Evolutionary conservation across 2,113 vertebrate genomes (phyloP), one percentile per base, ranked within the genome.

Genomic region (Puma concolor): DNA sequence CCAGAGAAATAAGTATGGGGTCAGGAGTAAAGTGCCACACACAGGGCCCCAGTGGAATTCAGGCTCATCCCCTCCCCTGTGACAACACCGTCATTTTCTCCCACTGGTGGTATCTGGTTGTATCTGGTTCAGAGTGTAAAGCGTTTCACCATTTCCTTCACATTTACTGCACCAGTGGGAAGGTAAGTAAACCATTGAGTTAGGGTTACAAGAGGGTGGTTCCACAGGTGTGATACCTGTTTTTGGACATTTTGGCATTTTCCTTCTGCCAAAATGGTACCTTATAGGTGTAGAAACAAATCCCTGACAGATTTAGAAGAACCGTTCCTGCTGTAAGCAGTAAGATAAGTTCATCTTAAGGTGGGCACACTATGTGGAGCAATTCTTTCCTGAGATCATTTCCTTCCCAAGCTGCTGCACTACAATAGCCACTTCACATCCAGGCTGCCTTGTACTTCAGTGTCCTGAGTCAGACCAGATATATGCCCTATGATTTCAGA

Each of bases 361-460:
- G 52, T 72, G 94, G 81, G 64, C 54, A 36, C 1, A 13, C 64
- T 33, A 6, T 41, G 25, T 25, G 13, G 76, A 93, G 94, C 29
- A 33, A 52, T 60, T 96, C 92, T 97, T 96, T 79, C 80, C 95
- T 81, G 66, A 60, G 66, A 33, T 93, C 85, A 13, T 83, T 72
- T 94, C 92, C 88, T 96, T n/a, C 71, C 76, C 16, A 1, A 63
- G 82, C 77, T 74, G 13, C 81, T 88, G 31, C 29, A 90, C 83
- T 67, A 79, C 82, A 52, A 38, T 2, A 7, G 71, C 19, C 85
- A n/a, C 90, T 77, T 91, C 57, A 41, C 0, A 1, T 71, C 48
- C 52, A 85, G 44, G 71, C 71, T 57, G 27, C 44, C 83, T 88
- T 64, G 76, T 54, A 8, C 25, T 85, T 41, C 82, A 36, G 67